Percentiles rank a stretch among this genome's conserved stretches.
Evolutionary conservation across 1,140 invertebrate species (phyloP).

Genomic region (Diabrotica undecimpunctata): DNA sequence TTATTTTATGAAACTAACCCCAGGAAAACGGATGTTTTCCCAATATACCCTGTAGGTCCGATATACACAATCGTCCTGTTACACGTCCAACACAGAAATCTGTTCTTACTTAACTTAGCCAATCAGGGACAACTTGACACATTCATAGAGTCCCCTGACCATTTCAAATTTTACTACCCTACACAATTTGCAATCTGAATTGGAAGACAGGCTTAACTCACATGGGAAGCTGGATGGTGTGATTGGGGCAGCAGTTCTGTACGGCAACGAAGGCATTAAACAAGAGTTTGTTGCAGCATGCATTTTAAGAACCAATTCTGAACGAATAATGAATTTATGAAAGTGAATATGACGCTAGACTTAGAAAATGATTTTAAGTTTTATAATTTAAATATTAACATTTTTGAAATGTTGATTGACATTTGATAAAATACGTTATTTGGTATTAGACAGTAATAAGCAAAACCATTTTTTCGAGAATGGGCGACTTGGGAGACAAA

Average conservation of each 20-base stretch:
- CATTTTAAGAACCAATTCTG: background rate
- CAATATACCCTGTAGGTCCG: no score
- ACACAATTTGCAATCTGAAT: background rate
- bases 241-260: background rate
- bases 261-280: no score
- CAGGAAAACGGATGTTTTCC: no score
- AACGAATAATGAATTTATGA: background rate
- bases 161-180: conserved; percentile 1
- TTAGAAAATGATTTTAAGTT: background rate
- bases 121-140: background rate
- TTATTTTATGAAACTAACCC: no score
- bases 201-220: background rate
- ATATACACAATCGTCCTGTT: no score
- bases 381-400: background rate
- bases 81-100: no score
- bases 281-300: no score
- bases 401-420: no score
- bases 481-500: no score
- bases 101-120: background rate
- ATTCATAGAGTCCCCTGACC: background rate
- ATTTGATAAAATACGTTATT: no score
- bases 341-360: background rate
- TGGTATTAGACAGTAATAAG: no score
- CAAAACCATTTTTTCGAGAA: no score
- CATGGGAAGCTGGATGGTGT: background rate